Evolutionary conservation across 2,888 invertebrate species (phyloP).

Genomic region (Tillus elongatus): DNA sequence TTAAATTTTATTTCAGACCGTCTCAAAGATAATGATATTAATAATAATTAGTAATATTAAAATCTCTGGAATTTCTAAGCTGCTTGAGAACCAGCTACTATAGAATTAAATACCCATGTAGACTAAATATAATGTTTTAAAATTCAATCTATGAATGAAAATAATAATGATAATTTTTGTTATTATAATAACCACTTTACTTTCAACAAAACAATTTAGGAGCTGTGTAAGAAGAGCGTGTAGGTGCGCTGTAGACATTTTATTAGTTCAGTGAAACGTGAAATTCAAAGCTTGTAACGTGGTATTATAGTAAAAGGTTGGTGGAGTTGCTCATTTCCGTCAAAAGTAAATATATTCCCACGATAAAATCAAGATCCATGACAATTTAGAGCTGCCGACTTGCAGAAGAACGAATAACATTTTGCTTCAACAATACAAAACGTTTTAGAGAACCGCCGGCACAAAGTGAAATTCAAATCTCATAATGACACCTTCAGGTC

Average conservation of each 20-base stretch:
- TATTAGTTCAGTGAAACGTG: slow-evolving; percentile 2
- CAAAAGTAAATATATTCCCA: slow-evolving; percentile 12
- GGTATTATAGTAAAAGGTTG: slow-evolving; percentile 1
- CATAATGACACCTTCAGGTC: slow-evolving; percentile 30
- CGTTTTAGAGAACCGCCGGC: slow-evolving; percentile 27
- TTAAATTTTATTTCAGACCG: too few relatives aligned
- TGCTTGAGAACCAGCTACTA: too few relatives aligned
- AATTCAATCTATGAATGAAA: too few relatives aligned
- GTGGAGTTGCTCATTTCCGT: slow-evolving; percentile 6
- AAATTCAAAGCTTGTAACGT: background rate
- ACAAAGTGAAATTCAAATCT: slow-evolving; percentile 30
- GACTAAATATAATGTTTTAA: too few relatives aligned
- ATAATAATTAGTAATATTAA: too few relatives aligned
- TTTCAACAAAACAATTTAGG: too few relatives aligned
- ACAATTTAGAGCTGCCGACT: background rate
- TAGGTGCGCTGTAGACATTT: slow-evolving; percentile 1
- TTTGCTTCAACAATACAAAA: slow-evolving; percentile 21
- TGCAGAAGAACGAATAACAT: slow-evolving; percentile 13
- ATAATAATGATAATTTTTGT: too few relatives aligned
- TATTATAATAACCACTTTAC: too few relatives aligned
- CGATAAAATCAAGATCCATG: slow-evolving; percentile 16
- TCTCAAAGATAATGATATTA: too few relatives aligned
- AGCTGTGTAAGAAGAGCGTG: too few relatives aligned
- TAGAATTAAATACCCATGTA: too few relatives aligned
- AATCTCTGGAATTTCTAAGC: too few relatives aligned